Percentiles rank a stretch among this genome's conserved stretches.
These are phyloP conservation scores for Malachius bipustulatus DNA, from an alignment of 2,888 invertebrate genomes.

Conservation along the genomic window DNA sequence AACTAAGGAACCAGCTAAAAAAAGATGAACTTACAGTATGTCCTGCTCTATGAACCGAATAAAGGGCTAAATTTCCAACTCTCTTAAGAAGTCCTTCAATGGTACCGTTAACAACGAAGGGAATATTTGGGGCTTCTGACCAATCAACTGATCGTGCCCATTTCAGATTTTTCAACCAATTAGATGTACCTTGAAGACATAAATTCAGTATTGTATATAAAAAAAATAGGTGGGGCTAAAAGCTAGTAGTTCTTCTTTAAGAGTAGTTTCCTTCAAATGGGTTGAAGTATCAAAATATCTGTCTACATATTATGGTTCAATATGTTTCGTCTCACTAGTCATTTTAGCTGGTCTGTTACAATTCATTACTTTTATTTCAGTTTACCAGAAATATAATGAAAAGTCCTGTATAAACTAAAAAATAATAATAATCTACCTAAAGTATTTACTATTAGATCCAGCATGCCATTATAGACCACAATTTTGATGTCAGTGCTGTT, in stretches of 20 bases:
- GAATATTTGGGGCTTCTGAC: constrained; percentile 33
- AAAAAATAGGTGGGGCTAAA: too few species aligned
- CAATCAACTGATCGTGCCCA: not conserved
- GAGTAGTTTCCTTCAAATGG: too few species aligned
- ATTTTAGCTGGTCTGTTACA: too few species aligned
- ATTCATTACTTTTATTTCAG: too few species aligned
- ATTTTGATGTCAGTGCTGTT: constrained; percentile 25
- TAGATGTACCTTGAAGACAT: not conserved
- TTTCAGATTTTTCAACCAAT: constrained; percentile 1
- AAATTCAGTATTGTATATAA: too few species aligned
- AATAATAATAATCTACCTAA: constrained; percentile 23
- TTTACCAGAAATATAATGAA: too few species aligned
- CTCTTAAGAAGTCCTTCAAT: constrained; percentile 59
- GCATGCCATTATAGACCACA: constrained; percentile 26
- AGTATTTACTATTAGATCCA: constrained; percentile 28
- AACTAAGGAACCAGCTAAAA: too few species aligned
- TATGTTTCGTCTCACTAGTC: too few species aligned
- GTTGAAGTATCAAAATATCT: too few species aligned
- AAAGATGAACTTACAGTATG: constrained; percentile 53
- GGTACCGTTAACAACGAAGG: constrained; percentile 46
- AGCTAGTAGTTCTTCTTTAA: too few species aligned
- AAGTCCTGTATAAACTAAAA: too few species aligned
- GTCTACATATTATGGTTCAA: too few species aligned
- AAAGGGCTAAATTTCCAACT: constrained; percentile 54
- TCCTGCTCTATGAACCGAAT: constrained; percentile 63